Evolutionary conservation across 2,113 vertebrate species (phyloP), one percentile per base, ranked within the genome.

Genomic region (Tringa solitaria): DNA sequence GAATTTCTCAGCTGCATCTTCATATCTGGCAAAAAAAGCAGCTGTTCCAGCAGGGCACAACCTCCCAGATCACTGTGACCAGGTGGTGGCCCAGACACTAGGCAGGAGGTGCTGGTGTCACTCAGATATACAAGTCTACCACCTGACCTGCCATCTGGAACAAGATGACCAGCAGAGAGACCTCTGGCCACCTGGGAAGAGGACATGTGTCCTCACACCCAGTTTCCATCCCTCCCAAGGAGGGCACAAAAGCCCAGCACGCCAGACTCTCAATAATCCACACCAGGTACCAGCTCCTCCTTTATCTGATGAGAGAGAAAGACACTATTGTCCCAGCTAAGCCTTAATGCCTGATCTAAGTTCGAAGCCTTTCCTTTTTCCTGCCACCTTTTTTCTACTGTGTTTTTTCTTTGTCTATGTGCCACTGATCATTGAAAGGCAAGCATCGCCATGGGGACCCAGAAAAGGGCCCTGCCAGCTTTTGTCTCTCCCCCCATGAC

Each of bases 381-480:
- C 33, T 93, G 45, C 68, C 54, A 83, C 35, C 12, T 50, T 27
- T 45, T 32, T 35, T 4, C 65, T 18, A 7, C 35, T 12, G 0
- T 9, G 24, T 4, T 41, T 48, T 26, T n/a, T 14, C 78, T 37
- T 37, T 37, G 20, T 8, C 59, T 19, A 0, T 0, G 1, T 56
- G 53, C 18, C 65, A 26, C 19, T 50, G 48, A 45, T 16, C 32
- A 64, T 21, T 59, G 51, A 48, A 48, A 74, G 69, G 51, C n/a
- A n/a, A 75, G 35, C 39, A 14, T 6, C 1, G 0, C 39, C 53
- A 46, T 0, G 0, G 13, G 35, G 33, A 67, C 2, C 26, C 14
- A 8, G 63, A 53, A 39, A 69, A 80, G 39, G 12, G 22, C 37
- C 60, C 8, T 56, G 48, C 59, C 59, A 68, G 37, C 37, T 23